phyloP scores from a whole-genome alignment of 64 coral and sea anemone genomes.

The Pocillopora verrucosa region DNA sequence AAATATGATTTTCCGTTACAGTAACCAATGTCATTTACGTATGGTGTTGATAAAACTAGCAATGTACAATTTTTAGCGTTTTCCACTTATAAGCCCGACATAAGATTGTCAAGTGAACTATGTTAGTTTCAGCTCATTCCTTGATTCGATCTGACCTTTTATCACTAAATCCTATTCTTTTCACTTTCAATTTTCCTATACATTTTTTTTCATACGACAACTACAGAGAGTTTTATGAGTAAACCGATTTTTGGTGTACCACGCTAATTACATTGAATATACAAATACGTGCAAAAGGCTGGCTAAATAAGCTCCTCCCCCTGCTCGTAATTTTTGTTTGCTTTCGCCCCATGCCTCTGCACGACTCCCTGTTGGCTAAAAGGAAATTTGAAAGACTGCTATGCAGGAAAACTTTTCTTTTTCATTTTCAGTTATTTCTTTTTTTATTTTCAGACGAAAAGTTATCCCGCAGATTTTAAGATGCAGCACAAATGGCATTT shows the following conservation, averaged over 20 bases:
- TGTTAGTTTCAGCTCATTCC: too few relatives aligned
- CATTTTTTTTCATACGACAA: constrained; percentile 1
- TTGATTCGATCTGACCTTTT: too few relatives aligned
- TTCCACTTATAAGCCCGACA: not conserved
- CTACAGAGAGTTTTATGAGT: too few relatives aligned
- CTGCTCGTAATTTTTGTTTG: too few relatives aligned
- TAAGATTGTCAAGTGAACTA: not conserved
- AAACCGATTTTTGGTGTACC: too few relatives aligned
- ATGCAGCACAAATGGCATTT: too few relatives aligned
- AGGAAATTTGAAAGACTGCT: constrained; percentile 31
- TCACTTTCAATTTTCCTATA: not conserved
- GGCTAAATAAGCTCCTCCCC: too few relatives aligned
- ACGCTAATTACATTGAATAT: too few relatives aligned
- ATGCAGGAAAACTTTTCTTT: constrained; percentile 23
- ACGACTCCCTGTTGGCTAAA: constrained; percentile 20
- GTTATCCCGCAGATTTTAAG: too few relatives aligned
- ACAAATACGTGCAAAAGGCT: too few relatives aligned
- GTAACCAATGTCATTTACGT: constrained; percentile 1
- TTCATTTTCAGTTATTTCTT: constrained; percentile 20
- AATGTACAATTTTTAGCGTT: not conserved
- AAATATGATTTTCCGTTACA: constrained; percentile 17
- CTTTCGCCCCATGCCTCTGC: not conserved
- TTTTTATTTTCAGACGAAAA: too few relatives aligned
- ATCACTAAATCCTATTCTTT: not conserved
- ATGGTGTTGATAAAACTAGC: not conserved